These are phyloP conservation scores for Zophobas atratus DNA, from an alignment of 1,140 invertebrate species.

Conservation along the genomic window DNA sequence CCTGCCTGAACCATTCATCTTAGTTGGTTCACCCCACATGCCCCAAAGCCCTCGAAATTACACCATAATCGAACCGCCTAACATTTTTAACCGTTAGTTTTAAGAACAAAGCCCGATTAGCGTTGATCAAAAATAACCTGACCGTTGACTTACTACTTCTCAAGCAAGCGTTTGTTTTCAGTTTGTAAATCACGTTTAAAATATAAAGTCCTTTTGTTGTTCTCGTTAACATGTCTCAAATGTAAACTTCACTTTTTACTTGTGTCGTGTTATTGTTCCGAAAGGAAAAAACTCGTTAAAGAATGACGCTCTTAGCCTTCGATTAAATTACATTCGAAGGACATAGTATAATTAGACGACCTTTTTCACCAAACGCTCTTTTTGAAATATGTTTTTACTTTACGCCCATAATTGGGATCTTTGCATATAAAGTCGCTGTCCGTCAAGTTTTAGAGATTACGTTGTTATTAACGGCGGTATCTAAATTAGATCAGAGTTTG, in stretches of 20 bases:
- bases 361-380: background rate
- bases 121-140: too few relatives aligned
- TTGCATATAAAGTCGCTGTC: background rate
- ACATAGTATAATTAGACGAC: constrained; percentile 7
- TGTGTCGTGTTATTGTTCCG: background rate
- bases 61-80: too few relatives aligned
- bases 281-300: background rate
- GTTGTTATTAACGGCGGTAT: background rate
- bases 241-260: background rate
- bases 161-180: background rate
- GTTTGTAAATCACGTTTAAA: constrained; percentile 1
- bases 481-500: constrained; percentile 3
- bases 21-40: too few relatives aligned
- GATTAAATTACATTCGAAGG: background rate
- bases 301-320: background rate
- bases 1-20: too few relatives aligned
- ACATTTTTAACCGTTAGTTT: too few relatives aligned
- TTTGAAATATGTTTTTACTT: background rate
- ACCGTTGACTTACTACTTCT: background rate
- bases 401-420: background rate
- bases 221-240: background rate
- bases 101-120: too few relatives aligned
- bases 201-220: background rate
- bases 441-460: background rate
- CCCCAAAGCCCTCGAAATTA: too few relatives aligned